These are phyloP conservation scores for Astreopora myriophthalma DNA, from an alignment of 64 coral and sea anemone species.

Conservation along the genomic window DNA sequence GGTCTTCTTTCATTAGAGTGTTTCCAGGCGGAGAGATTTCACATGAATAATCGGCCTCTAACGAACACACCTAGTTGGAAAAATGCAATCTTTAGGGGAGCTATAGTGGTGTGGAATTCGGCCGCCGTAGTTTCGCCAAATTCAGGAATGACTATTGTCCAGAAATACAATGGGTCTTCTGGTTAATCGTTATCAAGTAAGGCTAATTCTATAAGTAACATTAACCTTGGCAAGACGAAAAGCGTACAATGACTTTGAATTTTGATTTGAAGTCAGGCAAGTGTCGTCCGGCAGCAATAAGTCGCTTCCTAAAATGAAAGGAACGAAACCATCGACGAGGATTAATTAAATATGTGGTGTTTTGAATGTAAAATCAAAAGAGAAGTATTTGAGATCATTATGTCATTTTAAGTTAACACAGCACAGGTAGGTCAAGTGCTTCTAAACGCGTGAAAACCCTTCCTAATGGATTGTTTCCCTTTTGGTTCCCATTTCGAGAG, in stretches of 20 bases:
- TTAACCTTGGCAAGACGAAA: neutral
- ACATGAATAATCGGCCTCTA: no score
- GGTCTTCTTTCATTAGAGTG: no score
- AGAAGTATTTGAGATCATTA: neutral
- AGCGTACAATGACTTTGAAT: neutral
- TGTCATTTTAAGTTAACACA: neutral
- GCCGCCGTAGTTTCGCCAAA: no score
- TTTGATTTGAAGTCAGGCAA: neutral
- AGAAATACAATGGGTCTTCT: no score
- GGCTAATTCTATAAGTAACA: neutral
- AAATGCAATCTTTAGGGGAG: neutral
- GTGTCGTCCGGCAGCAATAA: neutral
- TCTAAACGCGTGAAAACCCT: neutral
- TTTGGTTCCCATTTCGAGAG: neutral
- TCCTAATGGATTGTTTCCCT: neutral
- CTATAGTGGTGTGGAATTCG: no score
- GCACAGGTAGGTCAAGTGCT: constrained; percentile 25
- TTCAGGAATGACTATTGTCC: no score
- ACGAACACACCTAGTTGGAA: no score
- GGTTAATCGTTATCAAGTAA: no score
- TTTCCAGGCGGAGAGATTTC: no score
- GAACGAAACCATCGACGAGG: neutral
- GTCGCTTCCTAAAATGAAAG: neutral
- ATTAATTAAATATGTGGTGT: neutral
- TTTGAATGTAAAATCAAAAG: neutral